These are phyloP conservation scores for Smittia sp. DNA, from an alignment of 2,888 invertebrate genomes.

Conservation along the genomic window DNA sequence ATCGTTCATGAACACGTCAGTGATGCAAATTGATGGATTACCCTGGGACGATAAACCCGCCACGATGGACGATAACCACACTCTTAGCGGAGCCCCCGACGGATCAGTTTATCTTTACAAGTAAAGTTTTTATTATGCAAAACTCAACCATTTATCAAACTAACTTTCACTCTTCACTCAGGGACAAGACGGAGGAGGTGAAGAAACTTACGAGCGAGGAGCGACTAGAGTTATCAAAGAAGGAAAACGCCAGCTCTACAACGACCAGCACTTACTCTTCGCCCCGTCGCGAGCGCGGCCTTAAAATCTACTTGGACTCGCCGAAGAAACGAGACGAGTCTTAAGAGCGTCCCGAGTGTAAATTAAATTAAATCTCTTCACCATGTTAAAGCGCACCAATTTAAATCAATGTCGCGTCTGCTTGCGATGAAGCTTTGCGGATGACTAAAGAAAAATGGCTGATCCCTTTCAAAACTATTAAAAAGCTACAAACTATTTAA, in stretches of 20 bases:
- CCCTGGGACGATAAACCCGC: slow-evolving; percentile 61
- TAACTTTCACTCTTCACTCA: slow-evolving; percentile 46
- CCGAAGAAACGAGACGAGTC: slow-evolving; percentile 45
- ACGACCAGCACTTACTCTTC: slow-evolving; percentile 55
- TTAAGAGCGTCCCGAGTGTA: background rate
- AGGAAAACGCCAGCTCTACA: slow-evolving; percentile 56
- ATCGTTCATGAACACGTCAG: slow-evolving; percentile 60
- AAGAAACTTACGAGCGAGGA: slow-evolving; percentile 62
- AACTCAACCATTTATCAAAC: slow-evolving; percentile 20
- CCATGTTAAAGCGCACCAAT: background rate
- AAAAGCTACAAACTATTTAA: background rate
- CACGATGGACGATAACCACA: slow-evolving; percentile 56
- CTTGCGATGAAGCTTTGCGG: background rate
- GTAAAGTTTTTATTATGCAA: slow-evolving; percentile 50
- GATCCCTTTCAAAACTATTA: too few species aligned
- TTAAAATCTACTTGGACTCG: slow-evolving; percentile 69
- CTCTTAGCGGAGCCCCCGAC: slow-evolving; percentile 59
- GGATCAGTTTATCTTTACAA: slow-evolving; percentile 67
- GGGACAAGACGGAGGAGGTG: slow-evolving; percentile 61
- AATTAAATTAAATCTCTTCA: background rate
- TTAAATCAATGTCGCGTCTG: background rate
- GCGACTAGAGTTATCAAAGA: slow-evolving; percentile 60
- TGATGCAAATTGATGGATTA: slow-evolving; percentile 60
- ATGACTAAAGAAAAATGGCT: too few species aligned
- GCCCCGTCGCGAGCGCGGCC: slow-evolving; percentile 65